phyloP scores from a whole-genome alignment of 2,113 vertebrate species.

The Dasyurus viverrinus region DNA sequence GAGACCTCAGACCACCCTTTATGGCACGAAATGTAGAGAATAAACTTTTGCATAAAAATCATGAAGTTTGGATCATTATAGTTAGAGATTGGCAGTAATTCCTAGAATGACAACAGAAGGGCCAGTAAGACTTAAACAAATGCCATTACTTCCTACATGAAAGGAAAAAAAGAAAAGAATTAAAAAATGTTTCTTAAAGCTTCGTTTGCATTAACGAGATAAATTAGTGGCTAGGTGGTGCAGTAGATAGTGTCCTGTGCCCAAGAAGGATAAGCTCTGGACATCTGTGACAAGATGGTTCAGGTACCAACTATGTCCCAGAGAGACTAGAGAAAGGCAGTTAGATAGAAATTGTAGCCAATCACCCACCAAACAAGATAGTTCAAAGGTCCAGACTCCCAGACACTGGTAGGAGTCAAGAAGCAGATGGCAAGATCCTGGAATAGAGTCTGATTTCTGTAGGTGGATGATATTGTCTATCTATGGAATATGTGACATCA shows the following conservation, averaged over 20 bases:
- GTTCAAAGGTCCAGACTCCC: background rate
- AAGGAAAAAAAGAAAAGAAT: constrained; percentile 9
- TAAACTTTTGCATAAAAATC: constrained; percentile 51
- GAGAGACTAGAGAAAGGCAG: background rate
- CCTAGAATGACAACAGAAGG: constrained; percentile 54
- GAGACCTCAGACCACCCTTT: constrained; percentile 50
- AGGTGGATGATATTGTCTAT: background rate
- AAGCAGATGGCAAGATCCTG: background rate
- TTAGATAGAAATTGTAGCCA: background rate
- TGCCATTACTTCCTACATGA: constrained; percentile 62
- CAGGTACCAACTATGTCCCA: background rate
- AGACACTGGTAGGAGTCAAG: background rate
- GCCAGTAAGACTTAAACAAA: constrained; percentile 48
- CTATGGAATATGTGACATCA: background rate
- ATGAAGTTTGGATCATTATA: background rate
- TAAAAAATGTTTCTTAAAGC: background rate
- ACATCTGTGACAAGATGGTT: background rate
- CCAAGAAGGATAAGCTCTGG: background rate
- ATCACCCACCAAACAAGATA: background rate
- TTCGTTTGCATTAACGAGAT: background rate
- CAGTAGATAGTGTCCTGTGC: background rate
- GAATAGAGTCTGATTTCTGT: background rate
- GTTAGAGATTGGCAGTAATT: constrained; percentile 66
- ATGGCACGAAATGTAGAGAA: constrained; percentile 59
- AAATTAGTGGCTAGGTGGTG: background rate